phyloP scores from a whole-genome alignment of 2,797 vertebrate genomes.

The Pseudotriccus pelzelni region DNA sequence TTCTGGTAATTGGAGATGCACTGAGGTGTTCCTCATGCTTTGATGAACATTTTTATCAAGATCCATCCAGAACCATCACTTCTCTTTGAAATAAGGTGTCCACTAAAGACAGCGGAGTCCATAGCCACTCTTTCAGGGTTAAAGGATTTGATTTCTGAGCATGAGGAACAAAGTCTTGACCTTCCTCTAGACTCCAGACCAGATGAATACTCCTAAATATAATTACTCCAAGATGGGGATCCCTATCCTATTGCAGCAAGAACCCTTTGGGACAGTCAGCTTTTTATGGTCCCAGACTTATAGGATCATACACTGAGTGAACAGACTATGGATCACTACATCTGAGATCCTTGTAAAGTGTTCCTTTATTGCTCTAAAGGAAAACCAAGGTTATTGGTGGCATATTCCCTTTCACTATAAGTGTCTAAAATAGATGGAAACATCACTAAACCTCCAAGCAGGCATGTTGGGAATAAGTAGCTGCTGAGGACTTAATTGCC shows the following conservation, averaged over 20 bases:
- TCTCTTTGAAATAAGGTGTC: background rate
- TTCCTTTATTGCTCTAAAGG: background rate
- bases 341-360: background rate
- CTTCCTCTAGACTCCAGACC: background rate
- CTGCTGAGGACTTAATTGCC: background rate
- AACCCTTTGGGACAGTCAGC: background rate
- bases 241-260: background rate
- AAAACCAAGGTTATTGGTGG: background rate
- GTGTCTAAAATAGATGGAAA: background rate
- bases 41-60: background rate
- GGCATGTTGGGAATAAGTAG: background rate
- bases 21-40: background rate
- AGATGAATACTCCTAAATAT: background rate
- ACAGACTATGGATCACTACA: background rate
- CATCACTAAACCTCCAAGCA: background rate
- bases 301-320: background rate
- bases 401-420: background rate
- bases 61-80: background rate
- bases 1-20: background rate
- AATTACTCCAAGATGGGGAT: background rate
- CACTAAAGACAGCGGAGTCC: background rate
- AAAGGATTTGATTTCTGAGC: background rate
- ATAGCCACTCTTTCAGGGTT: background rate
- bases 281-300: background rate
- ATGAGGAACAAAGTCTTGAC: background rate